Evolutionary conservation across 2,888 invertebrate genomes (phyloP), one percentile per base, ranked within the genome.

Genomic region (Malthinus seriepunctatus): DNA sequence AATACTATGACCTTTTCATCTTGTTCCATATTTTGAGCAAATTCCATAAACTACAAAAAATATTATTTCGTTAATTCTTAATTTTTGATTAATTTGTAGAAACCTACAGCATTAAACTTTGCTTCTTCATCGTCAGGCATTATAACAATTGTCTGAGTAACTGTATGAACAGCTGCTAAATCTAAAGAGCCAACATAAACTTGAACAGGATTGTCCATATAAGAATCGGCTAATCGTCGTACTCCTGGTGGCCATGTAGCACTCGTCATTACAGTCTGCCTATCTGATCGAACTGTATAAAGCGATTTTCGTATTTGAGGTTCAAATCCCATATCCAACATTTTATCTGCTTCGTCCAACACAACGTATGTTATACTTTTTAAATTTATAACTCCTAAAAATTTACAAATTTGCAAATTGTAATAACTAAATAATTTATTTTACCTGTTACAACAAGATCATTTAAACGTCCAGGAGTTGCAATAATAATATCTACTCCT

Each of bases 221-320:
- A 97, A 1, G 88, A 87, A 63, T 89, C 84, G 0, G 95, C 96
- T 38, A 97, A 80, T 11, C 91, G 83, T 10, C 95, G 84, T 1
- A 97, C 96, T 38, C 89, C 92, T 51, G 84, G 80, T 0, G 97
- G 97, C 97, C 97, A 97, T 0, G 97, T 97, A 9, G 97, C 97
- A 73, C 89, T 89, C 0, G 97, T 97, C 95, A 97, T 95, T 0
- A 97, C 87, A n/a, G 95, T 95, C 76, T 97, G 96, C 51, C 95
- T 80, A 73, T 94, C 94, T 6, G 95, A 93, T 51, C 94, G 84
- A 14, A 95, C 86, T 71, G 90, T 88, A 57, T 91, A 81, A 64
- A 95, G 79, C 9, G 90, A 87, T 73, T 90, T 91, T 35, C 91
- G 86, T 64, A 97, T 98, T 84, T 88, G 92, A 2, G 91, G 91